These are phyloP conservation scores for Arremon aurantiirostris DNA, from an alignment of 2,797 vertebrate genomes.

Conservation along the genomic window DNA sequence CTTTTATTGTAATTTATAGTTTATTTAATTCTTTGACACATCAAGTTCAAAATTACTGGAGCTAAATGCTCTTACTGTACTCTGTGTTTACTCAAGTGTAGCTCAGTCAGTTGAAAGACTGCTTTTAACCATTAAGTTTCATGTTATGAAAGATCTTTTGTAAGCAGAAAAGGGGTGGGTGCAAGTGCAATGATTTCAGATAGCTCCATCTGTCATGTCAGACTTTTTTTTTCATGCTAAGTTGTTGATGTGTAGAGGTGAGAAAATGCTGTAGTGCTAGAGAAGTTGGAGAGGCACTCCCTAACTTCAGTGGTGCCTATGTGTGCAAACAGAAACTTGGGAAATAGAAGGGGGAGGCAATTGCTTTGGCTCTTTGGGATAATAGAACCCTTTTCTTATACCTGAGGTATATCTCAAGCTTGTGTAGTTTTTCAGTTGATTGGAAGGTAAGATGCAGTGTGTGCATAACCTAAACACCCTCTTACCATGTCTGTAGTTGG, in stretches of 20 bases:
- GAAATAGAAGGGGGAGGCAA: background rate
- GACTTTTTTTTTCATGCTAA: background rate
- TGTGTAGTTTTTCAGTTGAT: background rate
- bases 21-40: background rate
- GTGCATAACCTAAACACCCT: background rate
- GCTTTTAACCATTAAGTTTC: constrained; percentile 37
- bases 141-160: constrained; percentile 40
- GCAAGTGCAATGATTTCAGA: constrained; percentile 19
- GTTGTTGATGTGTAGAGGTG: constrained; percentile 27
- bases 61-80: background rate
- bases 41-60: background rate
- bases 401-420: background rate
- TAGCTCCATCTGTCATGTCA: constrained; percentile 30
- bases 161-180: background rate
- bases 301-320: background rate
- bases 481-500: background rate
- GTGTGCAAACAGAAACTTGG: background rate
- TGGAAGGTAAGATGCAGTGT: background rate
- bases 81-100: constrained; percentile 22
- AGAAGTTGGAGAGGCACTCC: background rate
- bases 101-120: background rate
- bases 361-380: background rate
- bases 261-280: constrained; percentile 16
- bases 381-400: background rate
- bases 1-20: background rate